A percentile compares a stretch with the other conserved stretches of the same genome.
These are phyloP conservation scores for Aspidapion aeneum DNA, from an alignment of 2,888 invertebrate species.

Conservation along the genomic window DNA sequence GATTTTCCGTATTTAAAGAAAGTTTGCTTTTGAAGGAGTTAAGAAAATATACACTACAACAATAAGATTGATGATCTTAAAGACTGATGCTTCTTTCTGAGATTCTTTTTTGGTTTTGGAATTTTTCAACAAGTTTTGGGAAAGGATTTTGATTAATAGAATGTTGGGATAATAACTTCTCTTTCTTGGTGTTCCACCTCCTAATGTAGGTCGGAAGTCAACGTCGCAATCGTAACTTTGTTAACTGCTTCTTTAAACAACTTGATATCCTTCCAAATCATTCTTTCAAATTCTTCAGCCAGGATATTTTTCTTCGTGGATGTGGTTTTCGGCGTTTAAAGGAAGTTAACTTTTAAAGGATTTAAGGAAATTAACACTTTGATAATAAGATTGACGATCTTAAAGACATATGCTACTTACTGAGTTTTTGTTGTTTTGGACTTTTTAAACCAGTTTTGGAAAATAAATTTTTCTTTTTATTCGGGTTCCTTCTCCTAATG, in stretches of 20 bases:
- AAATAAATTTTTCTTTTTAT: no score
- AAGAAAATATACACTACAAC: background rate
- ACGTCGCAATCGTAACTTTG: no score
- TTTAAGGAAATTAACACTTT: background rate
- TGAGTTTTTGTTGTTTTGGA: no score
- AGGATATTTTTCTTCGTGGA: slow-evolving; percentile 6
- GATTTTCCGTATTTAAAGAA: slow-evolving; percentile 7
- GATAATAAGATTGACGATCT: background rate
- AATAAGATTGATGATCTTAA: background rate
- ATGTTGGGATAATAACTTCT: no score
- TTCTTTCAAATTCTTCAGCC: background rate
- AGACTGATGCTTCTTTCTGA: background rate
- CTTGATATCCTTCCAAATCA: no score
- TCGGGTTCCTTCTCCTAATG: no score
- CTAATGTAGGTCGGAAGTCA: no score
- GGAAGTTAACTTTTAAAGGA: slow-evolving; percentile 13
- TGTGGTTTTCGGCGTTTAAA: slow-evolving; percentile 10
- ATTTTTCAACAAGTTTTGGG: background rate
- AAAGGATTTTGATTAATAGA: background rate
- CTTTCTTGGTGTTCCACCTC: no score
- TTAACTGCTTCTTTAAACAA: no score
- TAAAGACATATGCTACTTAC: background rate
- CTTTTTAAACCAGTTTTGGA: background rate
- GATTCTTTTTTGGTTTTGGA: no score
- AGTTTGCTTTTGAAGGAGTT: slow-evolving; percentile 14